Evolutionary conservation across 1,140 invertebrate genomes (phyloP), one percentile per base, ranked within the genome.

Genomic region (Solenopsis invicta): DNA sequence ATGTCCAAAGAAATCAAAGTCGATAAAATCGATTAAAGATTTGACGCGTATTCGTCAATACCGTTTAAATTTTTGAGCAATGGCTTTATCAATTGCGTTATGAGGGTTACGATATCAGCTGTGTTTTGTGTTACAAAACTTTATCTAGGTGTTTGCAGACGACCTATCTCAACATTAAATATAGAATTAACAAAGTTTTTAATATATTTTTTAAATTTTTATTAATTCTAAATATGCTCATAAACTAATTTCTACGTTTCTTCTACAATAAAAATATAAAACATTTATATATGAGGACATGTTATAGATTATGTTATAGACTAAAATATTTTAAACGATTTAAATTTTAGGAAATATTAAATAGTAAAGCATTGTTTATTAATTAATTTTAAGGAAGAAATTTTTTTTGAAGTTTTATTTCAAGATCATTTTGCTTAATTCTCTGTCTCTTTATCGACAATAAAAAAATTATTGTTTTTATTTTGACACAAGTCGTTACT

Each of bases 1-100:
- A 10, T 8, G 29, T 21, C 2, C n/a, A 80, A 45, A 69, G 71
- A 59, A 72, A 61, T 74, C 21, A 18, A 37, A 61, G 0, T 54
- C 41, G 69, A 75, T 84, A 84, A 75, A 84, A 62, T 61, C 18
- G 56, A 59, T 74, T 24, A 41, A 54, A 82, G 67, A 61, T 75
- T 67, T 54, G 48, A 41, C 69, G 21, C 21, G 50, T 56, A 81
- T 18, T 41, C 37, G 54, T 74, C 52, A 82, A 82, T 62, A 61
- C 48, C 16, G 41, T 21, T 24, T 24, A 24, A 75, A 62, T 62
- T 74, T 84, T 74, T 41, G 41, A 24, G 41, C 69, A 84, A 62
- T 62, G 45, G 69, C 29, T 84, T 84, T 75, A 50, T 84, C 69
- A 84, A 80, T 41, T 37, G 69, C 41, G 13, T 84, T 84, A 84